Evolutionary conservation across 2,888 invertebrate species (phyloP).

Genomic region (Troilus luridus): DNA sequence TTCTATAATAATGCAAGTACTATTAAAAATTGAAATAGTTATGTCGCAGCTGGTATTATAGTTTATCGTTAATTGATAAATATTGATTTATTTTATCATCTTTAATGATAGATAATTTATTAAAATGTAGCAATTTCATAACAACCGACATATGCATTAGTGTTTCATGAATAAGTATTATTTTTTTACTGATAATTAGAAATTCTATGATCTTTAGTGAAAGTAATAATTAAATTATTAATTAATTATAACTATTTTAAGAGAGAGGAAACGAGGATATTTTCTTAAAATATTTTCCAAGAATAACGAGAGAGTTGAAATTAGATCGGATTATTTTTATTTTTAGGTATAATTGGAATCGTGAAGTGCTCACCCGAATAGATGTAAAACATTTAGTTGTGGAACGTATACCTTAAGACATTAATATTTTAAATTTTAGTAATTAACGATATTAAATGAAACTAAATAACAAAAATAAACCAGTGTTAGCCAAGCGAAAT

Average conservation of each 20-base stretch:
- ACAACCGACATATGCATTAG: not conserved
- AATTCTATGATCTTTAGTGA: not conserved
- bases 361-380: not conserved
- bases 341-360: not conserved
- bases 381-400: too few relatives aligned
- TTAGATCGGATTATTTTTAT: not conserved
- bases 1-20: too few relatives aligned
- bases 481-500: not conserved
- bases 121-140: not conserved
- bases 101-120: not conserved
- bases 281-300: not conserved
- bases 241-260: not conserved
- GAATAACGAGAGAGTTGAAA: not conserved
- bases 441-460: too few relatives aligned
- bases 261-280: not conserved
- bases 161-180: not conserved
- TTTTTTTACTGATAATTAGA: not conserved
- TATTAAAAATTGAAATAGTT: too few relatives aligned
- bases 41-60: too few relatives aligned
- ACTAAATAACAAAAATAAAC: too few relatives aligned
- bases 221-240: not conserved
- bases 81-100: not conserved
- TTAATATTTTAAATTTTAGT: too few relatives aligned
- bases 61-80: too few relatives aligned
- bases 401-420: too few relatives aligned